A percentile compares a stretch with the other conserved stretches of the same genome.
Conservation (phyloP, 1,140 invertebrate genomes). For the Wiebesia pumilae region DNA sequence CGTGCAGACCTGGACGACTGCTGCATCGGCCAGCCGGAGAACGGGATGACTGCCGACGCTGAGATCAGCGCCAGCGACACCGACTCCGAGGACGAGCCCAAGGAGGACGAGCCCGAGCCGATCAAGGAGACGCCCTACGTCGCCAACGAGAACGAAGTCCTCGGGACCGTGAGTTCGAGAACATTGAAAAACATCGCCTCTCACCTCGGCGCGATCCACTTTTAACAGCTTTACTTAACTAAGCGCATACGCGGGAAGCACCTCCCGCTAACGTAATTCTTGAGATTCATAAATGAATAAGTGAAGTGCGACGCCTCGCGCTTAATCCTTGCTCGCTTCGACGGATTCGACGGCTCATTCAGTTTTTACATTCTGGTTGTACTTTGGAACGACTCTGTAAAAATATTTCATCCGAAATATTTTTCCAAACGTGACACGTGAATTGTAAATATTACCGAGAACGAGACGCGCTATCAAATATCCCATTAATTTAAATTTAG, state of each 20-base stretch:
- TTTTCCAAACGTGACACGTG: background rate
- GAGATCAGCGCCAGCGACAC: constrained; percentile 75
- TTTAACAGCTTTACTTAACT: no score
- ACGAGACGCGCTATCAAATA: background rate
- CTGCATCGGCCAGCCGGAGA: constrained; percentile 71
- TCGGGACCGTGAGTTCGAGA: constrained; percentile 79
- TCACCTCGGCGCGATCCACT: no score
- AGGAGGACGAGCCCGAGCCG: constrained; percentile 60
- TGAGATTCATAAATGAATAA: no score
- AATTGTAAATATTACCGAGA: background rate
- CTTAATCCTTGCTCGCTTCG: background rate
- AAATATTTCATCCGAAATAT: background rate
- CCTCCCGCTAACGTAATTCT: no score
- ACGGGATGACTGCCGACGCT: constrained; percentile 71
- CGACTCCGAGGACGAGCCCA: constrained; percentile 77
- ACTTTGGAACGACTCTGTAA: background rate
- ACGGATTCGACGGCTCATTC: no score
- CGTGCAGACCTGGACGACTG: constrained; percentile 71
- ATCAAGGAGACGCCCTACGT: constrained; percentile 79
- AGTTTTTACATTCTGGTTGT: no score
- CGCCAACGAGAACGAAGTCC: constrained; percentile 80
- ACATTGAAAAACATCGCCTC: no score
- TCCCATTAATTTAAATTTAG: constrained; percentile 3
- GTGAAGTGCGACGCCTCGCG: no score
- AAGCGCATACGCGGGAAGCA: no score